phyloP scores from a whole-genome alignment of 2,113 vertebrate species.

The Leptosomus discolor region DNA sequence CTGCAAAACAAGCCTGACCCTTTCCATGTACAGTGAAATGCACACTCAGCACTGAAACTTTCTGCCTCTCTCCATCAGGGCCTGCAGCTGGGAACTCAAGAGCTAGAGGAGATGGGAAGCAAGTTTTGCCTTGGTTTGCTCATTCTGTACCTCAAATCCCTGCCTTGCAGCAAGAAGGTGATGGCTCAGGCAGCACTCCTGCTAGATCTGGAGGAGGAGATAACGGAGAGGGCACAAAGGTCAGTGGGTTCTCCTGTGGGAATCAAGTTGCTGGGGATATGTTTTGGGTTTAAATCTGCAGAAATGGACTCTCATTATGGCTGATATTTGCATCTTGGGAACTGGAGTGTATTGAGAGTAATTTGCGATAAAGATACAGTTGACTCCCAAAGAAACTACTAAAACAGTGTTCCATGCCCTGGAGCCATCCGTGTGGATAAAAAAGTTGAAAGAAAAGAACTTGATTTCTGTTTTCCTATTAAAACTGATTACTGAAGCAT shows the following conservation, averaged over 20 bases:
- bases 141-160: conserved; percentile 78
- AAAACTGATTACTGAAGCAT: not conserved
- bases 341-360: not conserved
- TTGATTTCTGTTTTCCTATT: not conserved
- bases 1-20: not conserved
- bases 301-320: not conserved
- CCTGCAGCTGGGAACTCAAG: conserved; percentile 83
- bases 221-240: conserved; percentile 74
- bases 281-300: not conserved
- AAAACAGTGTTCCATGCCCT: not conserved
- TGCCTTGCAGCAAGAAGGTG: conserved; percentile 72
- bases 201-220: conserved; percentile 73
- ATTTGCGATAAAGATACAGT: not conserved
- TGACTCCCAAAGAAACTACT: not conserved
- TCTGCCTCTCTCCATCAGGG: conserved; percentile 74
- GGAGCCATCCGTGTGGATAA: not conserved
- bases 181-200: conserved; percentile 67
- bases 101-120: conserved; percentile 90
- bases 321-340: not conserved
- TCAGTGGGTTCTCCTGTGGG: not conserved
- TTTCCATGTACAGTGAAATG: not conserved
- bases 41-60: not conserved
- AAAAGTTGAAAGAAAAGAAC: not conserved
- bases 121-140: conserved; percentile 91
- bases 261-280: not conserved